Conservation (phyloP, 2,113 vertebrate genomes). For the Girardinichthys multiradiatus region DNA sequence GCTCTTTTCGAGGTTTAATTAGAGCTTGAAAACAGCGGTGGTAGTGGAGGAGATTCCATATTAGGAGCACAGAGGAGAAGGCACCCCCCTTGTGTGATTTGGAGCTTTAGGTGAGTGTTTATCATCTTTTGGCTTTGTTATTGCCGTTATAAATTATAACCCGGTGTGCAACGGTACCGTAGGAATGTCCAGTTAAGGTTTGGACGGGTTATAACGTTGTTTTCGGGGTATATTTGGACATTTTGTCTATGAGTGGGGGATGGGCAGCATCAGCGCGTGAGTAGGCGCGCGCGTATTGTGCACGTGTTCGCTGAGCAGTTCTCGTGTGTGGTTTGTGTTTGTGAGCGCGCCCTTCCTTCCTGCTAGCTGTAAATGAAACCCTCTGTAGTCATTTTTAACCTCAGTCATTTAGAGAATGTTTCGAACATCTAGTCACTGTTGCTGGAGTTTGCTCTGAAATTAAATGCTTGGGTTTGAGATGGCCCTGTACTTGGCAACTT, state of each 20-base stretch:
- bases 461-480: neutral
- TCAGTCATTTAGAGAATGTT: neutral
- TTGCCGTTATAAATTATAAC: slow-evolving; percentile 52
- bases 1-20: slow-evolving; percentile 69
- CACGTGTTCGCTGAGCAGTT: slow-evolving; percentile 45
- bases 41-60: slow-evolving; percentile 83
- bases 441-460: neutral
- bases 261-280: slow-evolving; percentile 75
- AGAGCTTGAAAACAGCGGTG: slow-evolving; percentile 73
- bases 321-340: slow-evolving; percentile 60
- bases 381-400: slow-evolving; percentile 5
- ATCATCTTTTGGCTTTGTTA: slow-evolving; percentile 23
- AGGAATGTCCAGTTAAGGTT: neutral
- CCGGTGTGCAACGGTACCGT: too few relatives aligned
- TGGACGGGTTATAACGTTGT: slow-evolving; percentile 40
- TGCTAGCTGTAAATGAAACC: slow-evolving; percentile 46
- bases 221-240: slow-evolving; percentile 60
- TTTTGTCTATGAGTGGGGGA: slow-evolving; percentile 76
- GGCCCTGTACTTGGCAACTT: neutral
- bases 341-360: slow-evolving; percentile 66
- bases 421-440: neutral
- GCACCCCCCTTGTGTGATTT: slow-evolving; percentile 75
- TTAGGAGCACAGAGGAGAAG: slow-evolving; percentile 79
- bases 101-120: slow-evolving; percentile 80
- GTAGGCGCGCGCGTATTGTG: slow-evolving; percentile 49